phyloP scores from a whole-genome alignment of 2,113 vertebrate genomes.

The Helogale parvula region DNA sequence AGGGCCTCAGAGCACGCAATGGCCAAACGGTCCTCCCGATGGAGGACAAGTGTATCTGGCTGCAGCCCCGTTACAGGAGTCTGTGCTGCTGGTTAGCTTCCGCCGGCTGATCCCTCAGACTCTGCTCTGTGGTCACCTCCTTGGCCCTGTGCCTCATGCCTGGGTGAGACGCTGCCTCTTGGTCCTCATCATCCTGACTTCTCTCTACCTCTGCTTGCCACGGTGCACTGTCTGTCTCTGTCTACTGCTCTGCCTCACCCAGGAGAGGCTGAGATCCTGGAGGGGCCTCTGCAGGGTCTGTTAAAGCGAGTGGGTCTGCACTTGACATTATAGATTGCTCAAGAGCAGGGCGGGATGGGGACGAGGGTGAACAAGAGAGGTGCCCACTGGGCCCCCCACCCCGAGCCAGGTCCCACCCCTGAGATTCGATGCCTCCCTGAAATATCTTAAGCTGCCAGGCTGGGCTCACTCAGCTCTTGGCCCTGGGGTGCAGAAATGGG shows the following conservation, averaged over 20 bases:
- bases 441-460: too few relatives aligned
- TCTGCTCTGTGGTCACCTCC: neutral
- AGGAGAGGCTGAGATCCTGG: neutral
- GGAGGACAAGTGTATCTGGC: neutral
- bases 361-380: neutral
- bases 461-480: neutral
- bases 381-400: neutral
- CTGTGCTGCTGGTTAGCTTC: neutral
- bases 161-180: neutral
- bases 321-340: neutral
- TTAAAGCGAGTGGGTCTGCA: neutral
- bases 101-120: neutral
- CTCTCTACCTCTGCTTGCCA: neutral
- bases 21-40: neutral
- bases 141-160: neutral
- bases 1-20: neutral
- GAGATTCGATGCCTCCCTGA: neutral
- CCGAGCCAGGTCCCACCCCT: too few relatives aligned
- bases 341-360: neutral
- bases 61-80: neutral
- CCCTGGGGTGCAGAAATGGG: neutral
- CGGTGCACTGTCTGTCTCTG: fast-evolving
- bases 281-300: neutral
- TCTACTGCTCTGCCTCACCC: neutral
- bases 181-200: neutral